Conservation (phyloP, 2,888 invertebrate species). For the Lutraria lutraria region DNA sequence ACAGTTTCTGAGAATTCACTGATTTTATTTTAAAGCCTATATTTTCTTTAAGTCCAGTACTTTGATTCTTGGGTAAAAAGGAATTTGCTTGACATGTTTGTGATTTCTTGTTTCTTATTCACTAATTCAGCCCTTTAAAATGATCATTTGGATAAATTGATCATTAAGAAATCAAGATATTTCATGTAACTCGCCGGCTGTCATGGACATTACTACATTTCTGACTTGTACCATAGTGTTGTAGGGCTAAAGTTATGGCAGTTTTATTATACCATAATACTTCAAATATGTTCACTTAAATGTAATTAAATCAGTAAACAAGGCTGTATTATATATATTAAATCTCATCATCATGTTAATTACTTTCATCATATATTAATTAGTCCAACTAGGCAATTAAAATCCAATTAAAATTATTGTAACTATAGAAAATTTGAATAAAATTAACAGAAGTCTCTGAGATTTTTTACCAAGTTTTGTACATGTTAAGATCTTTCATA, state of each 20-base stretch:
- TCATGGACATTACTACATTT: too few species aligned
- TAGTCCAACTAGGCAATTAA: neutral
- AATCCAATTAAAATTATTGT: neutral
- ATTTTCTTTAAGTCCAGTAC: too few species aligned
- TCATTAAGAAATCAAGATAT: too few species aligned
- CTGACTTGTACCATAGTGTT: too few species aligned
- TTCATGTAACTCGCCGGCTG: too few species aligned
- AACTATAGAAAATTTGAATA: neutral
- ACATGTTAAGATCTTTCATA: neutral
- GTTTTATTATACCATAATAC: neutral
- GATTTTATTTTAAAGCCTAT: too few species aligned
- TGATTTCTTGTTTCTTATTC: too few species aligned
- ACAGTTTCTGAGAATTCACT: too few species aligned
- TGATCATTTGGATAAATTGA: too few species aligned
- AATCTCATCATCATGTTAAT: neutral
- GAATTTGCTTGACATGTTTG: too few species aligned
- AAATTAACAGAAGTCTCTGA: neutral
- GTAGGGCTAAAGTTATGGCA: neutral
- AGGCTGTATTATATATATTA: neutral
- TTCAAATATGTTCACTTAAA: neutral
- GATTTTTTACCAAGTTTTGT: neutral
- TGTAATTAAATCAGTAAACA: neutral
- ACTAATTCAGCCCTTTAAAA: too few species aligned
- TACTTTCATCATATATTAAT: neutral
- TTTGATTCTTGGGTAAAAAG: too few species aligned